Evolutionary conservation across 2,797 vertebrate species (phyloP).

Genomic region (Trematomus bernacchii): DNA sequence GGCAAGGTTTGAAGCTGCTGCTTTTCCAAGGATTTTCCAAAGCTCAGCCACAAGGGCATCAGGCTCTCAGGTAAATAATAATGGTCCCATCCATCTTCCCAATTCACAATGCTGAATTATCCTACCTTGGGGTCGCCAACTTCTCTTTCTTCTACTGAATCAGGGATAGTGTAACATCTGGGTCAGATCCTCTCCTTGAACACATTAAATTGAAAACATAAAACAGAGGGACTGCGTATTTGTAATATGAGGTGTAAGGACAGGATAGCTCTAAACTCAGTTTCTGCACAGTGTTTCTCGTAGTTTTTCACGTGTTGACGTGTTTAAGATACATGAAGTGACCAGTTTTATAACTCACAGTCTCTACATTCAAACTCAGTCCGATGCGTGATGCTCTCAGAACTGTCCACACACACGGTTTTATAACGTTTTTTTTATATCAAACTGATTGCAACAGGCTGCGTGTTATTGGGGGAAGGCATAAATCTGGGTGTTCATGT

Average conservation of each 20-base stretch:
- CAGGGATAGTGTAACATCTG: constrained; percentile 16
- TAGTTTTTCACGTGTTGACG: background rate
- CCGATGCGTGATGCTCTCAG: background rate
- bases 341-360: no score
- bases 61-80: constrained; percentile 61
- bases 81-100: constrained; percentile 69
- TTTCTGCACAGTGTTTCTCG: background rate
- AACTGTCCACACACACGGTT: background rate
- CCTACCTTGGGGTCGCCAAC: constrained; percentile 27
- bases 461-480: constrained; percentile 6
- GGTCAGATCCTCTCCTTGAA: constrained; percentile 37
- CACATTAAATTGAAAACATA: constrained; percentile 21
- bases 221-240: constrained; percentile 10
- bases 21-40: constrained; percentile 52
- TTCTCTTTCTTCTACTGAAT: constrained; percentile 35
- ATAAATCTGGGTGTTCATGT: constrained; percentile 32
- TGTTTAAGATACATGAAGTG: no score
- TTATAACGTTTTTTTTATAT: constrained; percentile 22
- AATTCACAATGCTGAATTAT: constrained; percentile 62
- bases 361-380: no score
- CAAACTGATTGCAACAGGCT: constrained; percentile 32
- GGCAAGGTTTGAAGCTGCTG: constrained; percentile 47
- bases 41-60: constrained; percentile 53
- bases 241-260: background rate
- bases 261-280: background rate